A percentile compares a stretch with the other conserved stretches of the same genome.
Evolutionary conservation across 2,888 invertebrate genomes (phyloP).

Genomic region (Monochamus alternatus): DNA sequence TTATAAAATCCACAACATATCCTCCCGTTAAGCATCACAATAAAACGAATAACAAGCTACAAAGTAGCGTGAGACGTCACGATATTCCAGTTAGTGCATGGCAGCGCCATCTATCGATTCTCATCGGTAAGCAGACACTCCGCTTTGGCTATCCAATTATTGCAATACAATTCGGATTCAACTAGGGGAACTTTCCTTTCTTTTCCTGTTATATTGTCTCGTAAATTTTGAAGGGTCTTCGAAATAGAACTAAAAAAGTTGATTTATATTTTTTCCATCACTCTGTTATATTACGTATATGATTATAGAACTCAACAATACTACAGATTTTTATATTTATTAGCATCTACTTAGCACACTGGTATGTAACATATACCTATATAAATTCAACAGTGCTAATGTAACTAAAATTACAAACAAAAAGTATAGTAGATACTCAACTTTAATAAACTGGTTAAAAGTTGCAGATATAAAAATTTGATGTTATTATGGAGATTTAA

Average conservation of each 20-base stretch:
- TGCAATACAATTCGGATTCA: not conserved
- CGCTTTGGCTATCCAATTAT: not conserved
- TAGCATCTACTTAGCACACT: too few relatives aligned
- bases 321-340: too few relatives aligned
- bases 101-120: not conserved
- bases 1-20: constrained; percentile 9
- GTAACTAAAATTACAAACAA: too few relatives aligned
- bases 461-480: too few relatives aligned
- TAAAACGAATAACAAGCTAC: constrained; percentile 1
- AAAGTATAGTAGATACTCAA: too few relatives aligned
- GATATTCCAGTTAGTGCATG: not conserved
- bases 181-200: not conserved
- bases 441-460: too few relatives aligned
- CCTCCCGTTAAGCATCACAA: constrained; percentile 7
- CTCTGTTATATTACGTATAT: too few relatives aligned
- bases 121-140: not conserved
- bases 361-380: too few relatives aligned
- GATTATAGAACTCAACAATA: too few relatives aligned
- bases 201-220: not conserved
- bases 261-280: not conserved
- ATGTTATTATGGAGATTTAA: too few relatives aligned
- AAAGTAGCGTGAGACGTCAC: not conserved
- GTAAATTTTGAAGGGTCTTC: not conserved
- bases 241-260: not conserved
- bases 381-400: too few relatives aligned